Percentiles rank a stretch among this genome's conserved stretches.
Conservation (phyloP, 2,888 invertebrate species). For the Lasioglossum pauxillum region DNA sequence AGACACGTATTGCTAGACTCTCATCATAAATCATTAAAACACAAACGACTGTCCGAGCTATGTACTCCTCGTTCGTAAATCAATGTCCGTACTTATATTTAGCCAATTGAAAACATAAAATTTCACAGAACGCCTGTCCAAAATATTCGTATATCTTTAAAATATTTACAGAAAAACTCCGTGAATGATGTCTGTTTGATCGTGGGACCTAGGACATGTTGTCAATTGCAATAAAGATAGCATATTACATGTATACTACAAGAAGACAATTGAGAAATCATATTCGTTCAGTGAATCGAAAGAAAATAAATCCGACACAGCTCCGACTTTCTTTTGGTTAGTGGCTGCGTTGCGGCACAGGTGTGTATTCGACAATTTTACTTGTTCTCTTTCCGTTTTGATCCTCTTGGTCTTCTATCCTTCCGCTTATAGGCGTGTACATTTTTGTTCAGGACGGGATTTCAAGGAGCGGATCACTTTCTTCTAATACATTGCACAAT, state of each 20-base stretch:
- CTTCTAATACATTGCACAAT: background rate
- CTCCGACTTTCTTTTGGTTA: conserved; percentile 31
- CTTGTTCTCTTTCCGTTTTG: conserved; percentile 59
- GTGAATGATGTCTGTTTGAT: background rate
- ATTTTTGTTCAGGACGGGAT: conserved; percentile 48
- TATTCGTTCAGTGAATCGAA: background rate
- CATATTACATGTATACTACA: background rate
- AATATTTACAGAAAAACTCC: background rate
- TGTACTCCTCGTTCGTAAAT: background rate
- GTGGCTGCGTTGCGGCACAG: conserved; percentile 26
- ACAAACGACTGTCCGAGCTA: conserved; percentile 48
- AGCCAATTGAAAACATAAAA: background rate
- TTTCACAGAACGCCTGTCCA: background rate
- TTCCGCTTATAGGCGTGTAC: conserved; percentile 46
- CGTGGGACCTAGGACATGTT: background rate
- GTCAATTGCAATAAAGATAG: background rate
- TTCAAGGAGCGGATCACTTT: conserved; percentile 39
- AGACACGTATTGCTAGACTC: conserved; percentile 47
- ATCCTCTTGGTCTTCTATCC: conserved; percentile 71
- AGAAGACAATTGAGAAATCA: conserved; percentile 14
- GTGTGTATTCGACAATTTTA: conserved; percentile 60
- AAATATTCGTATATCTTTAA: background rate
- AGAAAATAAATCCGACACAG: conserved; percentile 37
- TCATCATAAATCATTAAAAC: conserved; percentile 35
- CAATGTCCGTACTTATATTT: background rate